These are phyloP conservation scores for Buathra laborator DNA, from an alignment of 2,888 invertebrate species.

Conservation along the genomic window DNA sequence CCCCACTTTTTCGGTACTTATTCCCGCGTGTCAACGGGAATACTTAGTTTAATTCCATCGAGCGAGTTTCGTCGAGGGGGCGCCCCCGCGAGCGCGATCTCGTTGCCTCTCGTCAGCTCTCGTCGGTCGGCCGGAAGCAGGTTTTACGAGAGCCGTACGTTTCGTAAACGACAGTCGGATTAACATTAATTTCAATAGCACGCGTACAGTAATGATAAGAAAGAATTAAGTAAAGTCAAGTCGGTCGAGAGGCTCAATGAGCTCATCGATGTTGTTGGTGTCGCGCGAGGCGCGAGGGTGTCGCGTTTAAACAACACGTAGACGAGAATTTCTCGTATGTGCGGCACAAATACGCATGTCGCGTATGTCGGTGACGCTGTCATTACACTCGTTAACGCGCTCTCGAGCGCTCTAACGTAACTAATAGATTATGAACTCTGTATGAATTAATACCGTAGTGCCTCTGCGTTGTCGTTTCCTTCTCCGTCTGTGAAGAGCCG, in stretches of 20 bases:
- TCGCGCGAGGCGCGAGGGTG: conserved; percentile 78
- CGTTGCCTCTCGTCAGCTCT: too few species aligned
- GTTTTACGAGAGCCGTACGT: conserved; percentile 80
- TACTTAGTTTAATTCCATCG: conserved; percentile 83
- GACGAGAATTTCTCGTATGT: conserved; percentile 77
- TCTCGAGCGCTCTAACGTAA: conserved; percentile 78
- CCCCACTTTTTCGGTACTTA: neutral
- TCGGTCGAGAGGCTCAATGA: conserved; percentile 80
- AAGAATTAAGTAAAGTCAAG: conserved; percentile 84
- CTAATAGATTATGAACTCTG: conserved; percentile 84
- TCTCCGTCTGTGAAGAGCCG: conserved; percentile 55
- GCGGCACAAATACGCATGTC: conserved; percentile 1
- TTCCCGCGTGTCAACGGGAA: conserved; percentile 68
- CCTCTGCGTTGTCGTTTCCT: conserved; percentile 34
- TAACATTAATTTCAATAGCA: conserved; percentile 85
- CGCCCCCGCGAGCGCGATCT: conserved; percentile 70
- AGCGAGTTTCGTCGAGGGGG: conserved; percentile 67
- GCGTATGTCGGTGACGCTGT: neutral
- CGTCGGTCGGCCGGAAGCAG: conserved; percentile 81
- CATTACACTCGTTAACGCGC: conserved; percentile 83
- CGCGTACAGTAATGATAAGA: conserved; percentile 84
- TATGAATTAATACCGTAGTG: conserved; percentile 83
- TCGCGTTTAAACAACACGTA: conserved; percentile 84
- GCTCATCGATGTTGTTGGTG: conserved; percentile 83
- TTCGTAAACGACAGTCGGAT: conserved; percentile 77